Evolutionary conservation across 1,140 invertebrate species (phyloP).

Genomic region (Macrostomum lignano): DNA sequence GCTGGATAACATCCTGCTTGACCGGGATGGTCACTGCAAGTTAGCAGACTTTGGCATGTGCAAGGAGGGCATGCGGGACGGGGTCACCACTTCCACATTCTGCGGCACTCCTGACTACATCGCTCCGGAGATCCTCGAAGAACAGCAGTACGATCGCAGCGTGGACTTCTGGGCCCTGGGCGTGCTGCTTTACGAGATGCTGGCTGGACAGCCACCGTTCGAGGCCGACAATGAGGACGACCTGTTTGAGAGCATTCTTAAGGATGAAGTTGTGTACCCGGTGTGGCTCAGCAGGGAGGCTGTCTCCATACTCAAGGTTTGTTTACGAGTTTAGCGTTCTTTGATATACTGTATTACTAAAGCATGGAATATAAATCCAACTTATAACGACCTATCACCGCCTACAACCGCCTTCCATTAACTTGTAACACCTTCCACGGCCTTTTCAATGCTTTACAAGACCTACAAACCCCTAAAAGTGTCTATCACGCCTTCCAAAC

Average conservation of each 20-base stretch:
- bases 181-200: constrained; percentile 82
- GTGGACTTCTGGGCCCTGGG: constrained; percentile 95
- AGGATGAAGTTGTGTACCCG: constrained; percentile 89
- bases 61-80: constrained; percentile 48
- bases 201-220: constrained; percentile 87
- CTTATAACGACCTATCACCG: too few species aligned
- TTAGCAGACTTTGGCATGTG: constrained; percentile 80
- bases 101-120: constrained; percentile 89
- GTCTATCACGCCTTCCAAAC: too few species aligned
- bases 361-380: too few species aligned
- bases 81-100: constrained; percentile 50
- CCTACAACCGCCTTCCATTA: too few species aligned
- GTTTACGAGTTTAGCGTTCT: too few species aligned
- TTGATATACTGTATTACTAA: too few species aligned
- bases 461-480: too few species aligned
- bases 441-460: too few species aligned
- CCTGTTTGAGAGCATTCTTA: constrained; percentile 83
- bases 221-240: constrained; percentile 94
- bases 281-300: constrained; percentile 47
- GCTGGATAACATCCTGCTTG: constrained; percentile 75
- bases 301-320: constrained; percentile 5
- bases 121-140: constrained; percentile 39
- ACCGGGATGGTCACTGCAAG: constrained; percentile 77
- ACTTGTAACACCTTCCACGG: too few species aligned
- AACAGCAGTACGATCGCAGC: constrained; percentile 2